These are phyloP conservation scores for Pheosia gnoma DNA, from an alignment of 2,888 invertebrate genomes.

Conservation along the genomic window DNA sequence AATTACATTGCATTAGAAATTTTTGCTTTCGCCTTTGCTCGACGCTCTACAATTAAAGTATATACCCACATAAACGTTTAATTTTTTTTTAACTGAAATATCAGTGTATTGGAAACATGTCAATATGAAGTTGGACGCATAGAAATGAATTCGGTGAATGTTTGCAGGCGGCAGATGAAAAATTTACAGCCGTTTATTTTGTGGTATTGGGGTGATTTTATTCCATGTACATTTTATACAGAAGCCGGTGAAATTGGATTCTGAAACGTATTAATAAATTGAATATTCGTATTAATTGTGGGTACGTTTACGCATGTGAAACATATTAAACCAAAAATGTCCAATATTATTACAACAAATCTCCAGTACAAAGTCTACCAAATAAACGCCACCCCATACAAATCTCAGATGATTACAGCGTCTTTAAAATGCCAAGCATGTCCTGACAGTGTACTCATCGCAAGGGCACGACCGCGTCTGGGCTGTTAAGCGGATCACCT, in stretches of 20 bases:
- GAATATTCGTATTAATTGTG: background rate
- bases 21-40: constrained; percentile 8
- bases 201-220: constrained; percentile 34
- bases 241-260: constrained; percentile 23
- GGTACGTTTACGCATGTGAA: too few relatives aligned
- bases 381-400: too few relatives aligned
- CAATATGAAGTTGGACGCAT: constrained; percentile 35
- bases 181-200: constrained; percentile 43
- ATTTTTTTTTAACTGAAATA: constrained; percentile 22
- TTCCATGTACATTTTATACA: constrained; percentile 23
- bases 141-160: constrained; percentile 40
- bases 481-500: constrained; percentile 22
- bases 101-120: constrained; percentile 37
- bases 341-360: too few relatives aligned
- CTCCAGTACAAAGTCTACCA: too few relatives aligned
- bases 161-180: constrained; percentile 48
- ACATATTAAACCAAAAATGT: too few relatives aligned
- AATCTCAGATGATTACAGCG: background rate
- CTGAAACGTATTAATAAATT: constrained; percentile 6
- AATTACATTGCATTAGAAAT: constrained; percentile 34
- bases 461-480: constrained; percentile 4
- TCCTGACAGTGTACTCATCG: background rate
- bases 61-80: background rate
- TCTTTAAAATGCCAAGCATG: background rate
- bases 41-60: background rate